Percentiles rank a stretch among this genome's conserved stretches.
Evolutionary conservation across 2,888 invertebrate species (phyloP).

Genomic region (Spisula solida): DNA sequence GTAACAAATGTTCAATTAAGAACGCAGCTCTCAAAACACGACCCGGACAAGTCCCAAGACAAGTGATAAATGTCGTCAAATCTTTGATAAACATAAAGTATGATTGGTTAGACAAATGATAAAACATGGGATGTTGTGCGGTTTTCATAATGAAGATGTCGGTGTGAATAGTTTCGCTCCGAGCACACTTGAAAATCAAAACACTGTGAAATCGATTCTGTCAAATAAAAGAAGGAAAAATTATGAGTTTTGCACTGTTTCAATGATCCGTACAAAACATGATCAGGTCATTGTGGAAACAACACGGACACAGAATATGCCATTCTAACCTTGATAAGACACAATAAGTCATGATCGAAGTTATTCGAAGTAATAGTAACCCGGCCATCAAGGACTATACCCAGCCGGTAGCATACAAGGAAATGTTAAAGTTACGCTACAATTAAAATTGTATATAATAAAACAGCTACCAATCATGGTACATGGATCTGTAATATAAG

Average conservation of each 20-base stretch:
- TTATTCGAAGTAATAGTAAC: too few relatives aligned
- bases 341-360: too few relatives aligned
- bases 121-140: not conserved
- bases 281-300: not conserved
- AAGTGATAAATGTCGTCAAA: constrained; percentile 3
- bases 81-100: constrained; percentile 4
- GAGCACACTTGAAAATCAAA: not conserved
- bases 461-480: too few relatives aligned
- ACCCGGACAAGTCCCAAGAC: not conserved
- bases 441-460: too few relatives aligned
- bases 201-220: not conserved
- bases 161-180: not conserved
- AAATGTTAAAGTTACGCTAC: too few relatives aligned
- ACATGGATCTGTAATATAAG: too few relatives aligned
- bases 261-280: not conserved
- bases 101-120: not conserved
- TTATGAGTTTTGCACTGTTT: not conserved
- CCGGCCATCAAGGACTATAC: too few relatives aligned
- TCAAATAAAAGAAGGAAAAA: not conserved
- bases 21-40: not conserved
- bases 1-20: constrained; percentile 17
- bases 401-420: too few relatives aligned
- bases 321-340: not conserved
- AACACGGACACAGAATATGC: not conserved
- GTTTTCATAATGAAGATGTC: not conserved